A percentile compares a stretch with the other conserved stretches of the same genome.
phyloP scores from a whole-genome alignment of 2,113 vertebrate genomes.

The Cinclus mexicanus region DNA sequence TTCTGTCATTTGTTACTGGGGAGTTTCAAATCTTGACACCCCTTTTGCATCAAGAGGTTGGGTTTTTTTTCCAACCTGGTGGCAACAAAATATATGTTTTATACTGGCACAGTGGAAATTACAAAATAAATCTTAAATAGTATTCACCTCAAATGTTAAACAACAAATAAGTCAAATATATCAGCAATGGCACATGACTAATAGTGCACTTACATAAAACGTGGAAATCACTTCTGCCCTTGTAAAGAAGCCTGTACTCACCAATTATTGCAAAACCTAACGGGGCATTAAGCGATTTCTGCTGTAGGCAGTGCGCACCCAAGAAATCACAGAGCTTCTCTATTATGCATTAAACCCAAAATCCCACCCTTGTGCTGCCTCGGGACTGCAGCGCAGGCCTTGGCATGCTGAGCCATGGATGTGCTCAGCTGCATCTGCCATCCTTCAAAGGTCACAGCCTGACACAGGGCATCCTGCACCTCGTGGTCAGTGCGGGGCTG shows the following conservation, averaged over 20 bases:
- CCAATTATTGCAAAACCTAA: slow-evolving; percentile 45
- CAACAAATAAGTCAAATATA: slow-evolving; percentile 62
- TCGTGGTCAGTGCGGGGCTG: fast-evolving
- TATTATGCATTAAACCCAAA: not conserved
- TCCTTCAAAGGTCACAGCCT: not conserved
- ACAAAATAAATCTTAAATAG: slow-evolving; percentile 70
- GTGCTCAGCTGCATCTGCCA: not conserved
- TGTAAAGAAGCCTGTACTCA: slow-evolving; percentile 36
- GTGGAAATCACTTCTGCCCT: slow-evolving; percentile 36
- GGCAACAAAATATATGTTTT: slow-evolving; percentile 51
- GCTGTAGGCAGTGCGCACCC: not conserved
- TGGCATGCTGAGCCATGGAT: too few relatives aligned
- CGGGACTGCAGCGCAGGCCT: not conserved
- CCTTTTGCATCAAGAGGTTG: slow-evolving; percentile 58
- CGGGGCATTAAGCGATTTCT: not conserved
- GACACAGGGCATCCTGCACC: not conserved
- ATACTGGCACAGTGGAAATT: slow-evolving; percentile 61
- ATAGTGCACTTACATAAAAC: slow-evolving; percentile 28
- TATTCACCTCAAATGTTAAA: slow-evolving; percentile 52
- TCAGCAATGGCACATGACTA: slow-evolving; percentile 48
- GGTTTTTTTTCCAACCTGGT: slow-evolving; percentile 62
- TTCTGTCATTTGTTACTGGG: slow-evolving; percentile 60
- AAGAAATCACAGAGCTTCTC: slow-evolving; percentile 26
- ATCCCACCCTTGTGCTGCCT: not conserved
- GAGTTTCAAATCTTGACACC: slow-evolving; percentile 63